Base-by-base conservation (phyloP, 2,113 vertebrate species). In the Notarius lentiginosus region DNA sequence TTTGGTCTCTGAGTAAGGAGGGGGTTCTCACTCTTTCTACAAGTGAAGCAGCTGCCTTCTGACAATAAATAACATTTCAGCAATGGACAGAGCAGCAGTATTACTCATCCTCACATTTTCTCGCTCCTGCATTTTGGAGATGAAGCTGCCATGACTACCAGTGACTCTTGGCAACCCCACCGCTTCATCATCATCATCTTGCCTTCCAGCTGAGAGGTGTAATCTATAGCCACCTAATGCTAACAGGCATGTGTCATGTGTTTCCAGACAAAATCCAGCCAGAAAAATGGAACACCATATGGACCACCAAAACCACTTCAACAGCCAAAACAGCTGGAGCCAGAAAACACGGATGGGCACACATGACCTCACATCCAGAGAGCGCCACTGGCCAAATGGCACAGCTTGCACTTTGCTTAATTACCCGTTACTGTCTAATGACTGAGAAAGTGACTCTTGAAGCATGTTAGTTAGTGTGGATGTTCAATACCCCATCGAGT, bases 201-300 rank as follows among this genome's bases (percentile, higher is more conserved):
- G 49, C 76, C 84, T 82, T 86, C 66, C 70, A 73, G 80, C 83
- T 41, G 79, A 65, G 22, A 65, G 75, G 47, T 76, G 60, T 79
- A 86, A 84, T 87, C 88, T 79, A 8, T 79, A 65, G 53, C 72
- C 83, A 85, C 79, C 72, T 86, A 88, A 87, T n/a, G 41, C 70
- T 34, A 53, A 17, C 84, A 58, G 73, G 27, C 14, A 58, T 85
- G 72, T 70, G 60, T 30, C 79, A 60, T 83, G 73, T 85, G 66
- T 73, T 68, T 65, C 77, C 77, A 55, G 58, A 27, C 86, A 15
- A 72, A 30, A 63, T 58, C 27, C 56, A 53, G 66, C 83, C 47
- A 49, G 55, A 30, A 47, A n/a, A 82, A 65, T 27, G 84, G 41
- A 14, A 22, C 70, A 55, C 80, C 86, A 88, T 79, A 88, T 86